phyloP scores from a whole-genome alignment of 2,888 invertebrate species.

The Torymus tubicola region DNA sequence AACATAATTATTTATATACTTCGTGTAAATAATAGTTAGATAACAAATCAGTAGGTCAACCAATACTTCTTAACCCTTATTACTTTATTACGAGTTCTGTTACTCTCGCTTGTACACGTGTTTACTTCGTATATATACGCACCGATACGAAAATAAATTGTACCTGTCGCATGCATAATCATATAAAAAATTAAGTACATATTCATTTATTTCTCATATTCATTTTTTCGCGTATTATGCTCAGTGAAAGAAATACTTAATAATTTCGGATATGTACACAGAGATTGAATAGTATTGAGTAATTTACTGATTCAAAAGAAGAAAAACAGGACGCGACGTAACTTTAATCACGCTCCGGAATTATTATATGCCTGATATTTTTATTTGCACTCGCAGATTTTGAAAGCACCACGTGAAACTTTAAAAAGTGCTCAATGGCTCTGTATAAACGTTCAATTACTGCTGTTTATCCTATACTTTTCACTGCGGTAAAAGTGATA shows the following conservation, averaged over 20 bases:
- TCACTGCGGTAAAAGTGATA: conserved; percentile 30
- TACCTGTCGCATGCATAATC: conserved; percentile 26
- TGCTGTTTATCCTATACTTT: conserved; percentile 42
- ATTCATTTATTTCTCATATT: conserved; percentile 20
- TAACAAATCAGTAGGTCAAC: conserved; percentile 16
- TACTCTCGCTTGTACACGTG: conserved; percentile 17
- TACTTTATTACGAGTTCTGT: conserved; percentile 38
- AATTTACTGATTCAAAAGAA: conserved; percentile 6
- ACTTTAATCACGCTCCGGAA: background rate
- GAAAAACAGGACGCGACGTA: background rate
- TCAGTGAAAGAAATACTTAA: conserved; percentile 15
- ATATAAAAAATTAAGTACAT: conserved; percentile 26
- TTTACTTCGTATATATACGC: background rate
- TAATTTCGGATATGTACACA: background rate
- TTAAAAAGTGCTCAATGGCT: conserved; percentile 27
- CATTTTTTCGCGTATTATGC: conserved; percentile 26
- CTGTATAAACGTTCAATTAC: conserved; percentile 34
- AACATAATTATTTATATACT: conserved; percentile 27
- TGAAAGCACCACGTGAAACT: conserved; percentile 19
- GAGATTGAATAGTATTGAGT: conserved; percentile 35
- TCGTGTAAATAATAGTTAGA: conserved; percentile 33
- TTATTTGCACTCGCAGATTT: conserved; percentile 1
- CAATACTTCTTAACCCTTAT: conserved; percentile 39
- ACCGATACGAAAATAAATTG: conserved; percentile 38
- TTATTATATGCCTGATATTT: conserved; percentile 10